Evolutionary conservation across 2,888 invertebrate genomes (phyloP).

Genomic region (Hesperia comma): DNA sequence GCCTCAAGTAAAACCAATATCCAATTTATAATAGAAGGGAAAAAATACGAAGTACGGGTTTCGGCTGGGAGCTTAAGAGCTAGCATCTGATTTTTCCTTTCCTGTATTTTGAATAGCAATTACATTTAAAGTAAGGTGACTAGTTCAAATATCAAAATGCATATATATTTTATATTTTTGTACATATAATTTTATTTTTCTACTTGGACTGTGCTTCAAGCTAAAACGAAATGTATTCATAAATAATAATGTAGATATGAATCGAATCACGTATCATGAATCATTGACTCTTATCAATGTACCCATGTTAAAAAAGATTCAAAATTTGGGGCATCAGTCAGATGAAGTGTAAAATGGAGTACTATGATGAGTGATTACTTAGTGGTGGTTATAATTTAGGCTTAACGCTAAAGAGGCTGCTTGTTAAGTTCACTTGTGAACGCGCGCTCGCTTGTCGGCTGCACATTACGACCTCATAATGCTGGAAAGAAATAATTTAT

Average conservation of each 20-base stretch:
- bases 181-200: background rate
- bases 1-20: too few species aligned
- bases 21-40: too few species aligned
- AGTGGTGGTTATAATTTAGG: constrained; percentile 70
- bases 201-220: background rate
- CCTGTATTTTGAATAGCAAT: too few species aligned
- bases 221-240: background rate
- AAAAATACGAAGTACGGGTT: too few species aligned
- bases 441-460: constrained; percentile 65
- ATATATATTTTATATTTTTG: too few species aligned
- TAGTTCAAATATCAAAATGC: too few species aligned
- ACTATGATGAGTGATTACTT: constrained; percentile 71
- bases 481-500: constrained; percentile 38
- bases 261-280: constrained; percentile 5
- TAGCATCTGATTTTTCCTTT: too few species aligned
- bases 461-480: constrained; percentile 53
- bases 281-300: constrained; percentile 11
- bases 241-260: constrained; percentile 1
- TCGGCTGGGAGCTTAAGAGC: too few species aligned
- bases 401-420: constrained; percentile 72
- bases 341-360: constrained; percentile 50
- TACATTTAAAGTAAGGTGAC: too few species aligned
- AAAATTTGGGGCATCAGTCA: constrained; percentile 44
- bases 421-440: constrained; percentile 81
- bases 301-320: constrained; percentile 16